These are phyloP conservation scores for Euura lappo DNA, from an alignment of 1,140 invertebrate genomes.

Conservation along the genomic window DNA sequence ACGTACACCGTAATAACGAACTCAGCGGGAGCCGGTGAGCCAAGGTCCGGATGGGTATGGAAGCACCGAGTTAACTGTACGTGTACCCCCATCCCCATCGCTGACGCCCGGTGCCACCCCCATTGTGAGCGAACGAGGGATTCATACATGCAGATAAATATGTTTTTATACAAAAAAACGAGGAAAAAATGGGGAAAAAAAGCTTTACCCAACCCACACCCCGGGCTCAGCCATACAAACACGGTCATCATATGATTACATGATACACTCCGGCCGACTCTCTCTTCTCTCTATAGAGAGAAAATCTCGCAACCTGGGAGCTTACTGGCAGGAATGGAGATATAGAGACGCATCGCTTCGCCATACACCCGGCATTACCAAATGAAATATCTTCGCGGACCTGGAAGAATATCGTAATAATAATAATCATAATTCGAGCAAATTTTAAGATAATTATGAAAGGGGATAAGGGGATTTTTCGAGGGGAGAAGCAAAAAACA, in stretches of 20 bases:
- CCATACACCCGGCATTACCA: background rate
- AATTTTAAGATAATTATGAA: no score
- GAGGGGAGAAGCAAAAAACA: no score
- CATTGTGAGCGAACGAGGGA: background rate
- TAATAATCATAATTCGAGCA: no score
- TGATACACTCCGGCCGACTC: conserved; percentile 6
- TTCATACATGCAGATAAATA: conserved; percentile 7
- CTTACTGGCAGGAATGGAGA: background rate
- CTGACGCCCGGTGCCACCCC: background rate
- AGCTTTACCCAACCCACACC: background rate
- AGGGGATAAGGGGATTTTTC: no score
- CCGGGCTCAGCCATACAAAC: background rate
- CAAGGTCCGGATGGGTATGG: background rate
- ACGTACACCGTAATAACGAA: no score
- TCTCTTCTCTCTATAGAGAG: background rate
- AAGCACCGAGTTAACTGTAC: conserved; percentile 4
- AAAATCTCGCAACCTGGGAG: background rate
- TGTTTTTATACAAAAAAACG: background rate
- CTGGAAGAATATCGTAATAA: no score
- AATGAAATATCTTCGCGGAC: background rate
- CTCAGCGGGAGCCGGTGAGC: no score
- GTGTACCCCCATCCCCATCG: background rate
- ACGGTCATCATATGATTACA: conserved; percentile 7
- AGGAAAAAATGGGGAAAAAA: no score
- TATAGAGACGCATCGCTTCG: no score